Base-by-base conservation (phyloP, 2,113 vertebrate genomes). In the Crotalus tigris region DNA sequence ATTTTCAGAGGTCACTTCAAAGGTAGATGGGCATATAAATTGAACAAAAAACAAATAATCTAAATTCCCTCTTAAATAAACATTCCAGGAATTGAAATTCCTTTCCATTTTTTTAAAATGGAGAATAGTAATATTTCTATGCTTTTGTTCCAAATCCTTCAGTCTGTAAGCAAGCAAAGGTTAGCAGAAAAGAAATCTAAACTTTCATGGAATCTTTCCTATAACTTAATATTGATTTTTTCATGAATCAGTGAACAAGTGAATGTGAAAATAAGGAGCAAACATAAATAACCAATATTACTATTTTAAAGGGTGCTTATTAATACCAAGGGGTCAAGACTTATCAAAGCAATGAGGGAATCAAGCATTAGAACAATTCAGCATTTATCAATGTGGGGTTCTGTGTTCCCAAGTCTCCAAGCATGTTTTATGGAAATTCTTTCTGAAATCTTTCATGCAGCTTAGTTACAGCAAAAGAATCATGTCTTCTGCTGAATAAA, bases 41-140 rank as follows among this genome's bases (percentile, higher is more conserved):
- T 64, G 11, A 64, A n/a, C 11, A 64, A 54, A 54, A 54, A 61
- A 64, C 26, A 64, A 51, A 64, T n/a, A n/a, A 57, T 57, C 55
- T 89, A 19, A 58, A 4, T 57, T 89, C 1, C n/a, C 49, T 33
- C 33, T 19, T 64, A 51, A 29, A 4, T 64, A 0, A 17, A 51
- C 11, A 15, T 61, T 44, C 23, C 24, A 61, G 64, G n/a, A 57
- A 57, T 10, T 51, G 29, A 87, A 61, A 6, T 51, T 23, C 10
- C 51, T 91, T 23, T 81, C 49, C 2, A 0, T 10, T 46, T 19
- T 0, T 0, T 19, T 8, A 13, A 19, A 39, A 11, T 81, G 33
- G 69, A 2, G 33, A 39, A 89, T 88, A 24, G 7, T 29, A 61
- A 23, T 33, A 75, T 49, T 85, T 46, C 6, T 24, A 39, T 12